Evolutionary conservation across 2,888 invertebrate species (phyloP).

Genomic region (Campaea margaritaria): DNA sequence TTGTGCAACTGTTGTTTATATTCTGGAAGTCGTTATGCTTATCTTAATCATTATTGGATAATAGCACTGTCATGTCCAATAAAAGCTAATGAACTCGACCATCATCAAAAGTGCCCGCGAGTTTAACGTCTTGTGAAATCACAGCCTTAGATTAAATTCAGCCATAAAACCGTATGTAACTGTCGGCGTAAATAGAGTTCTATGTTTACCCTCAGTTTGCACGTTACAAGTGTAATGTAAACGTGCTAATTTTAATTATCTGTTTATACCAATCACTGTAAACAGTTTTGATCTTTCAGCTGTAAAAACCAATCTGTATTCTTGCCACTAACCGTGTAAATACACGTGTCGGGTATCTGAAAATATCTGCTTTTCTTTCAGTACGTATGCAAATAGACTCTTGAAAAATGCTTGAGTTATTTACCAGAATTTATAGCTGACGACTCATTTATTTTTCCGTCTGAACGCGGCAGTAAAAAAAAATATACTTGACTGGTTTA

Average conservation of each 20-base stretch:
- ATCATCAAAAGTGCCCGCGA: constrained; percentile 44
- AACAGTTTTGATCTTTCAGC: constrained; percentile 43
- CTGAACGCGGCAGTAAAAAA: constrained; percentile 22
- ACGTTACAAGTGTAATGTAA: constrained; percentile 49
- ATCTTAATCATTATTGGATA: constrained; percentile 40
- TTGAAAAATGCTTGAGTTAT: constrained; percentile 3
- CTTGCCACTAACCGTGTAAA: neutral
- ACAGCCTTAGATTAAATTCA: constrained; percentile 49
- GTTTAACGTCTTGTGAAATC: constrained; percentile 53
- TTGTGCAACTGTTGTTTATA: constrained; percentile 12
- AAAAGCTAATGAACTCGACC: constrained; percentile 47
- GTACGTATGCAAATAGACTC: constrained; percentile 18
- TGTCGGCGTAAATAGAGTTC: constrained; percentile 59
- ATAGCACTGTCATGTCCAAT: constrained; percentile 39
- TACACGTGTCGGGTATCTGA: constrained; percentile 4
- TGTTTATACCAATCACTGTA: constrained; percentile 42
- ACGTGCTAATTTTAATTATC: constrained; percentile 47
- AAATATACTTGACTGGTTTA: constrained; percentile 17
- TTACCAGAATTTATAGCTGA: constrained; percentile 24
- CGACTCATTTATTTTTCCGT: constrained; percentile 25
- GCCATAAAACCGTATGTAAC: constrained; percentile 55
- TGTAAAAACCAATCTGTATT: constrained; percentile 14
- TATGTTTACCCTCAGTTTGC: constrained; percentile 47
- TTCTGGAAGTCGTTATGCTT: constrained; percentile 17
- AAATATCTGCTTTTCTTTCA: constrained; percentile 9